phyloP scores from a whole-genome alignment of 37 sponge, comb jelly and placozoan genomes.

The Spongilla lacustris region DNA sequence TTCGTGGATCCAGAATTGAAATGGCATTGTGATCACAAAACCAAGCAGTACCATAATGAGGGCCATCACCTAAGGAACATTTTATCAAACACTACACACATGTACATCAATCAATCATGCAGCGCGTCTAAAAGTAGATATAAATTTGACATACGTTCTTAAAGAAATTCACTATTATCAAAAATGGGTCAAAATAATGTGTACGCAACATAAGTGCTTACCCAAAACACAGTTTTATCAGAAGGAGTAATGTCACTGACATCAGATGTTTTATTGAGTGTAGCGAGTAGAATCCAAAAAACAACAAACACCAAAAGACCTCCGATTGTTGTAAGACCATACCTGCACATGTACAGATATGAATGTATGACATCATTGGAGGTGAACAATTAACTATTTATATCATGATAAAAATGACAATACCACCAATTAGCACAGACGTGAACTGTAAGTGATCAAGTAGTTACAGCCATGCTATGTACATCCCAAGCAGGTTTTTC shows the following conservation, averaged over 20 bases:
- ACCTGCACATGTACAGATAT: conserved; percentile 38
- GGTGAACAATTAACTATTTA: no score
- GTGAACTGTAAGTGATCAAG: no score
- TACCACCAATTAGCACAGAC: no score
- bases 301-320: conserved; percentile 58
- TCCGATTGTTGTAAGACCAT: conserved; percentile 65
- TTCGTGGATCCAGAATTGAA: conserved; percentile 79
- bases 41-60: conserved; percentile 65
- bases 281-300: conserved; percentile 50
- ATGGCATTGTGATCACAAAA: conserved; percentile 52
- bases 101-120: background rate
- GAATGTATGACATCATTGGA: no score
- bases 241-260: conserved; percentile 29
- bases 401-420: no score
- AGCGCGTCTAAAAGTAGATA: background rate
- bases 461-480: no score
- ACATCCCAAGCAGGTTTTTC: no score
- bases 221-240: conserved; percentile 69
- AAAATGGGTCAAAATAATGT: no score
- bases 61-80: conserved; percentile 32
- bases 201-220: no score
- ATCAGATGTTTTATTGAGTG: background rate
- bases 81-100: background rate
- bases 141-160: no score
- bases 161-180: background rate